Evolutionary conservation across 2,888 invertebrate genomes (phyloP), one percentile per base, ranked within the genome.

Genomic region (Archaeoteleia sp.): DNA sequence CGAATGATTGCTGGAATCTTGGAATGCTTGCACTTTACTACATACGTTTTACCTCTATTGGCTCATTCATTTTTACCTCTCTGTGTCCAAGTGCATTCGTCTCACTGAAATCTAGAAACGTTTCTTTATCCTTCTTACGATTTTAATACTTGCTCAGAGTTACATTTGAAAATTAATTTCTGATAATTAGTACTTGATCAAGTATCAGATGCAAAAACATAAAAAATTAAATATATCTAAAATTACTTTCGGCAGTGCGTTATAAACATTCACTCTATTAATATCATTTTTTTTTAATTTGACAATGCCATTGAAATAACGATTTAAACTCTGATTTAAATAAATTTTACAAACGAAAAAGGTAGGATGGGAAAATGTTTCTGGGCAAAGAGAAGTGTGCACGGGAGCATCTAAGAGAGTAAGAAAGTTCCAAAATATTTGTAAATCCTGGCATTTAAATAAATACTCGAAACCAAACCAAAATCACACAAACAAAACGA

Each of bases 1-100:
- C 82, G 79, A 82, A 82, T 80, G 81, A 81, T 81, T 80, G 79
- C 82, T 84, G 83, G 81, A 84, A 77, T 83, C 78, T 84, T 82
- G 80, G 80, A 84, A 77, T 82, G 84, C 84, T 85, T 85, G 80
- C 80, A 82, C 82, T 79, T 75, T 81, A 79, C 78, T 78, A 74
- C 77, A n/a, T 62, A 72, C 66, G 75, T 76, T 74, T 63, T 73
- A 72, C 63, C 53, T 66, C 53, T 65, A 62, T 61, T 35, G 51
- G 53, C 61, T 66, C 58, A 46, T 66, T 60, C 43, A 45, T 67
- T 67, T 60, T 60, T 37, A 49, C 49, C 58, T 55, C 55, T 60
- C 46, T 48, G 48, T 66, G 63, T 54, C 60, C 32, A 30, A 39
- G 55, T 49, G 48, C n/a, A 32, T 57, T 48, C 60, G n/a, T 40